Evolutionary conservation across 2,113 vertebrate genomes (phyloP), one percentile per base, ranked within the genome.

Genomic region (Edolisoma coerulescens): DNA sequence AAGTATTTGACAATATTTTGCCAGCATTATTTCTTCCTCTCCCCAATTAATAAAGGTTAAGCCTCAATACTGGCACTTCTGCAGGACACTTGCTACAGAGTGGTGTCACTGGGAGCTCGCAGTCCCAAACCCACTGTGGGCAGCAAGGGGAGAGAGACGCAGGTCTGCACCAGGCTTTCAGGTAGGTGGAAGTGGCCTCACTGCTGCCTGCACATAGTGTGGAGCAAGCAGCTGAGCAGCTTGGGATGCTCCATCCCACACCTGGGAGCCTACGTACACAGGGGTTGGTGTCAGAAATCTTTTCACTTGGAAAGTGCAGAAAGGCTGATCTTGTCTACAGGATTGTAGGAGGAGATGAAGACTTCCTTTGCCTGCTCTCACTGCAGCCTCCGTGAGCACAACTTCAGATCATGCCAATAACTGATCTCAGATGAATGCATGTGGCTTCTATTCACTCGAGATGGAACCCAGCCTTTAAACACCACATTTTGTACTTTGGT

Each of bases 31-130:
- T 96, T 84, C 79, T 80, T 92, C 84, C 74, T 95, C 67, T 71
- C 37, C 37, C 33, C 77, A 96, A 93, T 96, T 97, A 97, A 97
- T 96, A 96, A 94, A 96, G 70, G 89, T 53, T 85, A 95, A 97
- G 81, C 68, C 71, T 95, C 27, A 4, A 50, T 76, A 57, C 73
- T 23, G 16, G 90, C 88, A 54, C 71, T 81, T 82, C 60, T 52
- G 45, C 49, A 53, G 77, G 77, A 94, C 26, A 27, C 78, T 84
- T 1, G 0, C 33, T 67, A 60, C 33, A 47, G 2, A 8, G 42
- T 33, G 70, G 39, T 67, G 42, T 30, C 8, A 0, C 82, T 14
- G 78, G 70, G 67, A 86, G 53, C 79, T 88, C 53, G 41, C 22
- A 7, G 47, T 47, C 52, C 61, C 37, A 65, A 56, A 80, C 39